A percentile compares a stretch with the other conserved stretches of the same genome.
Evolutionary conservation across 2,113 vertebrate genomes (phyloP).

Genomic region (Muntiacus reevesi): DNA sequence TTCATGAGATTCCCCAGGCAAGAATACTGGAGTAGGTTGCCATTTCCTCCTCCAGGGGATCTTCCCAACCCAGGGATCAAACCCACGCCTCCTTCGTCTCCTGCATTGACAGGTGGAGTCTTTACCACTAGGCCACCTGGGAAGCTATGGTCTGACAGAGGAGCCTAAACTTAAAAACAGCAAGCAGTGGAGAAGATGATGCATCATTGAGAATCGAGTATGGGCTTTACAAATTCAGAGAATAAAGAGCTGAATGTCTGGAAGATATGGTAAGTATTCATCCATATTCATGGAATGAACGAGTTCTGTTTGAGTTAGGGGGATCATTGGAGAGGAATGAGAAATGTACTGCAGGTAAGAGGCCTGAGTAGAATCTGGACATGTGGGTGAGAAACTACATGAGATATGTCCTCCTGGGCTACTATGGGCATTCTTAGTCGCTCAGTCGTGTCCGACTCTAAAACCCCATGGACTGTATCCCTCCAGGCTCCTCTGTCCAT

Average conservation of each 20-base stretch:
- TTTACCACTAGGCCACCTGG: neutral
- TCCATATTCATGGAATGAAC: neutral
- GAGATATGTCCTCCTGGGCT: neutral
- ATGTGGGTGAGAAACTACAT: too few species aligned
- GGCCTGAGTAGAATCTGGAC: neutral
- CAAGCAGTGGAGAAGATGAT: neutral
- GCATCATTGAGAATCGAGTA: neutral
- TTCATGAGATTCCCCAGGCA: neutral
- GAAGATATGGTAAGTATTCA: neutral
- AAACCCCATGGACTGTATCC: neutral
- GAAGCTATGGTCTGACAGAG: neutral
- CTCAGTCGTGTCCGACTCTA: accelerated
- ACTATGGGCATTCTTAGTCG: accelerated
- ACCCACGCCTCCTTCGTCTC: neutral
- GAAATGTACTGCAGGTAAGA: neutral
- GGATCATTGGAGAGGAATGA: neutral
- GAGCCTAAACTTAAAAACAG: neutral
- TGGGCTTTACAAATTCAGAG: neutral
- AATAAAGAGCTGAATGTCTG: neutral
- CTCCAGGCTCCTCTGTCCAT: neutral
- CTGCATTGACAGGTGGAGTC: neutral
- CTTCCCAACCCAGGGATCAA: neutral
- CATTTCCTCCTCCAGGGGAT: neutral
- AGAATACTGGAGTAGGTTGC: neutral
- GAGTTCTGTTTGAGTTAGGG: neutral